Base-by-base conservation (phyloP, 2,797 vertebrate genomes). In the Melanotaenia boesemani region DNA sequence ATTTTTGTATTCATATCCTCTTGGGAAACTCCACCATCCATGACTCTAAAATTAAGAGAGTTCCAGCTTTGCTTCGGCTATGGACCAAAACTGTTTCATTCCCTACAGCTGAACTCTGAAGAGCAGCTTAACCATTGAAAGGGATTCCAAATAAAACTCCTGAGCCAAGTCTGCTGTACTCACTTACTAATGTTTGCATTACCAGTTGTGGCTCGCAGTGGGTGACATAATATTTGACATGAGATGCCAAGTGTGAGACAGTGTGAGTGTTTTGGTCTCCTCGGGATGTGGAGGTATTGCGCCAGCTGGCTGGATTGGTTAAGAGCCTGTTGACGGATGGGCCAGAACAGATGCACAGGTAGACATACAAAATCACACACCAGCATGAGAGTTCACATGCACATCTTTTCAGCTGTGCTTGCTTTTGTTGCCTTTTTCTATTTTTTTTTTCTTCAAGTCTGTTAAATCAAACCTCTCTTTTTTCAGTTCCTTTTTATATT, bases 341-440 rank as follows among this genome's bases (percentile, higher is more conserved):
- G 94, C 89, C 86, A 79, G 83, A 96, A 94, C 97, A 99, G 96
- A 96, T 97, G 96, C 86, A 91, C 96, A 98, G 96, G 85, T 88
- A 90, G 4, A 73, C 62, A 71, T 81, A 70, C 78, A 76, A 41
- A 75, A 66, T 78, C 65, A 62, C 74, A 61, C 74, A 72, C 63
- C 46, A 30, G 74, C 75, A 67, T 46, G 13, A 76, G 55, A 13
- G 15, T 24, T 32, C 32, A 37, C 37, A 39, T 26, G 15, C 18
- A 48, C 46, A 2, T 9, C 54, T 13, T 61, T 36, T 10, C 1
- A 2, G 18, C 22, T 52, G 56, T n/a, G 3, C 36, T 39, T 39
- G 0, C 15, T 44, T 54, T 30, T 28, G 2, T 3, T 65, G 70
- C 16, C 46, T 52, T 3, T 34, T 59, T 65, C 24, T 22, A 3